Conservation (phyloP, 2,113 vertebrate species). For the Mugil cephalus region DNA sequence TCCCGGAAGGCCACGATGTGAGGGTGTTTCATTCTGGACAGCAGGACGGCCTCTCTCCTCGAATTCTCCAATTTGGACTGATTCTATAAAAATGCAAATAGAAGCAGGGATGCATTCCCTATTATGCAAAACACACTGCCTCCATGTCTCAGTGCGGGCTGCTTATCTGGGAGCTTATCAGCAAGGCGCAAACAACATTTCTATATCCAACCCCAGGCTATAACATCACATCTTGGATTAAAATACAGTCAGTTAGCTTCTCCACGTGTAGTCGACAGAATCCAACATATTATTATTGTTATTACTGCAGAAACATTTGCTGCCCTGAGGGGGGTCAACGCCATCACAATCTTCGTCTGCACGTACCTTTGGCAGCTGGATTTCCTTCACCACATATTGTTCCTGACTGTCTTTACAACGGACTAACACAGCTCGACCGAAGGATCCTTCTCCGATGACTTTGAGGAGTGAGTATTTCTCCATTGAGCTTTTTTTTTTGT, state of each 20-base stretch:
- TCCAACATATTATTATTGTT: background rate
- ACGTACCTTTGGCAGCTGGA: conserved; percentile 90
- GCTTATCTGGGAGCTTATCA: conserved; percentile 33
- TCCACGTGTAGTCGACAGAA: background rate
- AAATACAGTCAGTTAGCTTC: background rate
- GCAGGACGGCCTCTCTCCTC: conserved; percentile 89
- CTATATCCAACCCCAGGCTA: conserved; percentile 3
- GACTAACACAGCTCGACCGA: conserved; percentile 89
- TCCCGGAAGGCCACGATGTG: conserved; percentile 92
- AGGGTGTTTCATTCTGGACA: conserved; percentile 93
- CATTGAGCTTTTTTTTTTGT: conserved; percentile 76
- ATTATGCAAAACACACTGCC: conserved; percentile 43
- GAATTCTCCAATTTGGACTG: conserved; percentile 77
- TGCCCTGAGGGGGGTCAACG: background rate
- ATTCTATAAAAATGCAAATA: conserved; percentile 82
- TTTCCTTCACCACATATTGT: conserved; percentile 91
- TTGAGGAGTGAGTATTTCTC: conserved; percentile 85
- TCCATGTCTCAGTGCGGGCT: conserved; percentile 4
- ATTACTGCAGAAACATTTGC: background rate
- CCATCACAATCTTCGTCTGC: background rate
- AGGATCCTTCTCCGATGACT: conserved; percentile 91
- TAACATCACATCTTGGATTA: conserved; percentile 1
- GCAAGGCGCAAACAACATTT: conserved; percentile 31
- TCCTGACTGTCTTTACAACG: conserved; percentile 67
- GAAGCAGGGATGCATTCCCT: background rate